A percentile compares a stretch with the other conserved stretches of the same genome.
Evolutionary conservation across 2,797 vertebrate species (phyloP).

Genomic region (Anas flavirostris): DNA sequence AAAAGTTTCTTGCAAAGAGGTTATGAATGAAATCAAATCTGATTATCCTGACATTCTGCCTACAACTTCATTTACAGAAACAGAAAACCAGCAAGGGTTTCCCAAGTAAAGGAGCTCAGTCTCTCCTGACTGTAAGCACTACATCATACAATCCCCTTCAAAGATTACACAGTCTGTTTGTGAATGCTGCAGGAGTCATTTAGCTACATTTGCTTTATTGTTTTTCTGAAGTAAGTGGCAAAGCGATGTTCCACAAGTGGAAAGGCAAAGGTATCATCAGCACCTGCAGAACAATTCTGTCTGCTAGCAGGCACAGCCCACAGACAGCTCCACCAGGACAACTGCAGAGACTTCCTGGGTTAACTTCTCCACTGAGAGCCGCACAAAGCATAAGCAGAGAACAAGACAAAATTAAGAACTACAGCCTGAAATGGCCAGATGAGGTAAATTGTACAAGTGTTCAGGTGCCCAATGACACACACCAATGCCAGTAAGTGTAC

Average conservation of each 20-base stretch:
- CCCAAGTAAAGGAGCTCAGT: not conserved
- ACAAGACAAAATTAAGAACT: not conserved
- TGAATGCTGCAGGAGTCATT: conserved; percentile 22
- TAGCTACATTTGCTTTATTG: conserved; percentile 10
- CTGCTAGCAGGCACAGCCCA: not conserved
- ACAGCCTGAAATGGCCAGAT: not conserved
- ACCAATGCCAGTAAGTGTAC: not conserved
- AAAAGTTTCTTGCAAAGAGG: not conserved
- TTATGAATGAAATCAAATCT: not conserved
- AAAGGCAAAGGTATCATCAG: not conserved
- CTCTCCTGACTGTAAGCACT: not conserved
- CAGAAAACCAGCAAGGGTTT: not conserved
- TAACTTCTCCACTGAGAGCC: not conserved
- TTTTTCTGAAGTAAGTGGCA: not conserved
- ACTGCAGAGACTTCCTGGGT: not conserved
- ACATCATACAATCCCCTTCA: conserved; percentile 3
- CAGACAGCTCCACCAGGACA: not conserved
- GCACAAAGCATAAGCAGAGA: not conserved
- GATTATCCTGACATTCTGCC: not conserved
- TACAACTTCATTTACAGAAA: not conserved
- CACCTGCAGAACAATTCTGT: not conserved
- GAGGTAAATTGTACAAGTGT: not conserved
- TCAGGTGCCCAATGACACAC: not conserved
- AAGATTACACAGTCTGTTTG: conserved; percentile 34
- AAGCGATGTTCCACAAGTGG: not conserved